These are phyloP conservation scores for Autographa gamma DNA, from an alignment of 2,888 invertebrate genomes.

Conservation along the genomic window DNA sequence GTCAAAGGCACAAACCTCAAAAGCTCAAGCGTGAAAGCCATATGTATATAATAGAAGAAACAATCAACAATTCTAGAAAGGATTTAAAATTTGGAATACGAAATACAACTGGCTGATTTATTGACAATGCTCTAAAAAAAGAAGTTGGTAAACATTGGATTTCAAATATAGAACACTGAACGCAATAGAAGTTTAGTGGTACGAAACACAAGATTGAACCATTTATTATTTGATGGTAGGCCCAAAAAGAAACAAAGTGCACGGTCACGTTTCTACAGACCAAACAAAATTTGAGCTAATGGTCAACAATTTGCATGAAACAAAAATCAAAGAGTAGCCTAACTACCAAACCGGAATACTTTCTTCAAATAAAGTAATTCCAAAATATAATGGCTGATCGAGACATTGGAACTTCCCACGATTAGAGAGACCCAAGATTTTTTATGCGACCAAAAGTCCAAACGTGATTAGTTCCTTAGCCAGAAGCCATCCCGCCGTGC, in stretches of 20 bases:
- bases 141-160: neutral
- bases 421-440: conserved; percentile 63
- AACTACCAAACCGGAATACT: conserved; percentile 50
- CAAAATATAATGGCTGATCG: conserved; percentile 69
- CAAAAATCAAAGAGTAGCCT: conserved; percentile 37
- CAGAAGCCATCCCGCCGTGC: conserved; percentile 80
- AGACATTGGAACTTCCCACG: conserved; percentile 77
- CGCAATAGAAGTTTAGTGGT: neutral
- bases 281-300: conserved; percentile 36
- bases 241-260: conserved; percentile 33
- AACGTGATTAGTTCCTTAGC: conserved; percentile 70
- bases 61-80: neutral
- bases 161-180: neutral
- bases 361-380: conserved; percentile 73
- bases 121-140: neutral
- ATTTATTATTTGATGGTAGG: neutral
- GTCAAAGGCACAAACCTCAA: conserved; percentile 6
- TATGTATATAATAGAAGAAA: too few relatives aligned
- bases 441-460: conserved; percentile 70
- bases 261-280: conserved; percentile 40
- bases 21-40: neutral
- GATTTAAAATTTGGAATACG: neutral
- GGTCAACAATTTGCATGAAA: conserved; percentile 47
- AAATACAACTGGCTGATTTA: neutral
- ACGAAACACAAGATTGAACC: neutral